Evolutionary conservation across 2,113 vertebrate species (phyloP).

Genomic region (Gambusia affinis): DNA sequence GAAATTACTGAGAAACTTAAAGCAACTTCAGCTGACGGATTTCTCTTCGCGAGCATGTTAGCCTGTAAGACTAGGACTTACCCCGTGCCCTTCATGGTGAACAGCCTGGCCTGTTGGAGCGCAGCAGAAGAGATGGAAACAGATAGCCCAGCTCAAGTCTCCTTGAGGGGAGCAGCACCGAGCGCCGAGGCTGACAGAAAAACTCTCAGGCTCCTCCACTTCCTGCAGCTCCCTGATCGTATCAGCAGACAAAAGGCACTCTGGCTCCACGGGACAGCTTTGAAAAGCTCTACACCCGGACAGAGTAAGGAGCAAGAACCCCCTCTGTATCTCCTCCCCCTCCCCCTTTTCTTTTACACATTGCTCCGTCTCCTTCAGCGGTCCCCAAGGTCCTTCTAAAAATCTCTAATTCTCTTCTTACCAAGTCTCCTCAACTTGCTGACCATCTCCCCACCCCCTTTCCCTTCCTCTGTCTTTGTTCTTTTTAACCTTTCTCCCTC

Average conservation of each 20-base stretch:
- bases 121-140: constrained; percentile 49
- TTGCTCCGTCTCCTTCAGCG: constrained; percentile 73
- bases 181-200: constrained; percentile 77
- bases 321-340: constrained; percentile 42
- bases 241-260: constrained; percentile 81
- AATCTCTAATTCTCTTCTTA: constrained; percentile 63
- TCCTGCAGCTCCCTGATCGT: constrained; percentile 76
- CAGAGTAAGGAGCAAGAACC: constrained; percentile 58
- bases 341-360: constrained; percentile 68
- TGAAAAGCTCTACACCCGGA: constrained; percentile 63
- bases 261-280: constrained; percentile 72
- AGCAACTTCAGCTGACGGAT: constrained; percentile 35
- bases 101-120: constrained; percentile 43
- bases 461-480: constrained; percentile 20
- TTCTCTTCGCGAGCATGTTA: constrained; percentile 21
- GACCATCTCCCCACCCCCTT: constrained; percentile 63
- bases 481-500: constrained; percentile 40
- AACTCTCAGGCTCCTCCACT: constrained; percentile 63
- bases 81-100: constrained; percentile 81
- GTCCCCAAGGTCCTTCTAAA: constrained; percentile 60
- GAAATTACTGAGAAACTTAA: constrained; percentile 14
- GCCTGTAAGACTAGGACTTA: constrained; percentile 79
- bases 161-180: constrained; percentile 61
- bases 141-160: constrained; percentile 65
- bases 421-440: constrained; percentile 62